phyloP scores from a whole-genome alignment of 2,888 invertebrate species.

The Keiferia lycopersicella region DNA sequence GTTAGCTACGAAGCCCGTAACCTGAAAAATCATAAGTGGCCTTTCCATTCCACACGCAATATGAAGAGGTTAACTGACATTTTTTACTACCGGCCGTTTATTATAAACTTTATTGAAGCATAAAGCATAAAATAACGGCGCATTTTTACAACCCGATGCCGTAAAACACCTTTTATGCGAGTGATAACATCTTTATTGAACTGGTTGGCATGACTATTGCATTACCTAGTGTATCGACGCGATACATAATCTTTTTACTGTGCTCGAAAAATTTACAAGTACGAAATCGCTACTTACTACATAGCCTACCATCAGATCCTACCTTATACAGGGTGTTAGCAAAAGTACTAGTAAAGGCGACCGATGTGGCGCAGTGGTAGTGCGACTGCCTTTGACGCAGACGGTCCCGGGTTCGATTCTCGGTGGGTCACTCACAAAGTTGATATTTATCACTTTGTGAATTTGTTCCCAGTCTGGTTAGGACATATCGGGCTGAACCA shows the following conservation, averaged over 20 bases:
- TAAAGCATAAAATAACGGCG: conserved; percentile 75
- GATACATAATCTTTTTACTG: conserved; percentile 17
- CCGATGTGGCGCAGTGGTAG: too few species aligned
- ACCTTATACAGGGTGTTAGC: too few species aligned
- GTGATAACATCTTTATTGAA: conserved; percentile 62
- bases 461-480: too few species aligned
- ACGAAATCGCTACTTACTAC: neutral
- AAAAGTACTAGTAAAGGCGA: too few species aligned
- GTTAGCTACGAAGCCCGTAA: neutral
- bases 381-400: too few species aligned
- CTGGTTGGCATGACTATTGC: conserved; percentile 47
- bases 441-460: too few species aligned
- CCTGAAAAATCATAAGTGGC: conserved; percentile 46
- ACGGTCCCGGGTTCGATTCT: too few species aligned
- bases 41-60: conserved; percentile 55
- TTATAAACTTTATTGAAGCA: conserved; percentile 75
- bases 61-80: conserved; percentile 59
- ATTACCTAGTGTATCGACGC: conserved; percentile 33
- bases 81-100: conserved; percentile 72
- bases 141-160: conserved; percentile 71
- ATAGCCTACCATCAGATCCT: too few species aligned
- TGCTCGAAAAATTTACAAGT: neutral
- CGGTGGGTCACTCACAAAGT: too few species aligned
- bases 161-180: conserved; percentile 75
- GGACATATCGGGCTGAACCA: too few species aligned